A percentile compares a stretch with the other conserved stretches of the same genome.
These are phyloP conservation scores for Numida meleagris DNA, from an alignment of 2,113 vertebrate species.

Conservation along the genomic window DNA sequence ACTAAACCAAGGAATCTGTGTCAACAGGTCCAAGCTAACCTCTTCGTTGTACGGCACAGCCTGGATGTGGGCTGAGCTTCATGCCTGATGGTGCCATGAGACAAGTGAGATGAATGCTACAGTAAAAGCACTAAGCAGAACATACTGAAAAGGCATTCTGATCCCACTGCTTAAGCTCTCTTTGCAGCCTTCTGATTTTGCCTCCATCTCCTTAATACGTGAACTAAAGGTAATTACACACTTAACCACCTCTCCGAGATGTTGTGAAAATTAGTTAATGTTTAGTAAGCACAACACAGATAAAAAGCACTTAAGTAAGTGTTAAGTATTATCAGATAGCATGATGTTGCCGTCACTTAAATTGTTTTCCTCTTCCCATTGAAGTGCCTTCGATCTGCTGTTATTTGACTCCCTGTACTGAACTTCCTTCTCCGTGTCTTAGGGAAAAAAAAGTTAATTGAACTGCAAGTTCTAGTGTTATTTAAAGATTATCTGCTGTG, in stretches of 20 bases:
- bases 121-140: not conserved
- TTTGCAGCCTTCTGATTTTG: not conserved
- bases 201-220: not conserved
- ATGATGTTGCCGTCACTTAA: not conserved
- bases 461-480: not conserved
- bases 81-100: not conserved
- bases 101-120: not conserved
- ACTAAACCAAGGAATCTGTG: not conserved
- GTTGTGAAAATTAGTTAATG: slow-evolving; percentile 29
- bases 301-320: not conserved
- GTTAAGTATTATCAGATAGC: slow-evolving; percentile 15
- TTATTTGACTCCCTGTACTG: not conserved
- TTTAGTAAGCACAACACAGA: not conserved
- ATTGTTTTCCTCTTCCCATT: not conserved
- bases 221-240: slow-evolving; percentile 18
- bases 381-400: slow-evolving; percentile 11
- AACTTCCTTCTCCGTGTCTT: slow-evolving; percentile 1
- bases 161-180: not conserved
- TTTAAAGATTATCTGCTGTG: slow-evolving; percentile 45
- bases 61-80: not conserved
- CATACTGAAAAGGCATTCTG: fast-evolving
- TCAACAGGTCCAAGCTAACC: not conserved
- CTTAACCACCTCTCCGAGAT: not conserved
- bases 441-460: not conserved
- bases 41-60: not conserved